Percentiles rank a stretch among this genome's conserved stretches.
Conservation (phyloP, 2,888 invertebrate genomes). For the Rutpela maculata region DNA sequence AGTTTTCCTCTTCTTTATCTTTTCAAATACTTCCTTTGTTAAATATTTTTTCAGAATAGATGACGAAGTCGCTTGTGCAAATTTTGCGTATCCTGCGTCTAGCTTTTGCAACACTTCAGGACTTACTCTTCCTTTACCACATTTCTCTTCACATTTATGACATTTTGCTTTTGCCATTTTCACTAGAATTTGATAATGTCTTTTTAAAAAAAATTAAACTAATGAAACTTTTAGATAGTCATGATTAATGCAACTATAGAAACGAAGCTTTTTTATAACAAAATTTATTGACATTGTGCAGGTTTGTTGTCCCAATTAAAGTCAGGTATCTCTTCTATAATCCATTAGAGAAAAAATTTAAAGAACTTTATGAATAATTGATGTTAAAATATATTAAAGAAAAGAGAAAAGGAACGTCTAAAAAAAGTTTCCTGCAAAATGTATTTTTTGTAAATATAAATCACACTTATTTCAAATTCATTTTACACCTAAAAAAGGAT, state of each 20-base stretch:
- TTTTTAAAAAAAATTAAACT: background rate
- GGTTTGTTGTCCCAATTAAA: no score
- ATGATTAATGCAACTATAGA: constrained; percentile 23
- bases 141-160: constrained; percentile 65
- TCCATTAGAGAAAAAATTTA: no score
- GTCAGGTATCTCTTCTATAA: no score
- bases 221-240: background rate
- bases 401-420: no score
- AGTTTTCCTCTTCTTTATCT: constrained; percentile 77
- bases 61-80: constrained; percentile 75
- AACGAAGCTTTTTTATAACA: background rate
- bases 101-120: constrained; percentile 73
- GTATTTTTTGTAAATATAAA: no score
- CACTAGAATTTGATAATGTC: constrained; percentile 24
- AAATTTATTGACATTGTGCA: no score
- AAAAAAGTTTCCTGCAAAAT: no score
- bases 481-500: no score
- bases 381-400: no score
- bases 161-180: constrained; percentile 60
- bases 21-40: constrained; percentile 75
- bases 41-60: constrained; percentile 81
- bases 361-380: no score
- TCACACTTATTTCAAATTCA: no score
- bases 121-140: constrained; percentile 67
- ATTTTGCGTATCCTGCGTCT: constrained; percentile 75